These are phyloP conservation scores for Phyllostomus hastatus DNA, from an alignment of 2,113 vertebrate genomes.

Conservation along the genomic window DNA sequence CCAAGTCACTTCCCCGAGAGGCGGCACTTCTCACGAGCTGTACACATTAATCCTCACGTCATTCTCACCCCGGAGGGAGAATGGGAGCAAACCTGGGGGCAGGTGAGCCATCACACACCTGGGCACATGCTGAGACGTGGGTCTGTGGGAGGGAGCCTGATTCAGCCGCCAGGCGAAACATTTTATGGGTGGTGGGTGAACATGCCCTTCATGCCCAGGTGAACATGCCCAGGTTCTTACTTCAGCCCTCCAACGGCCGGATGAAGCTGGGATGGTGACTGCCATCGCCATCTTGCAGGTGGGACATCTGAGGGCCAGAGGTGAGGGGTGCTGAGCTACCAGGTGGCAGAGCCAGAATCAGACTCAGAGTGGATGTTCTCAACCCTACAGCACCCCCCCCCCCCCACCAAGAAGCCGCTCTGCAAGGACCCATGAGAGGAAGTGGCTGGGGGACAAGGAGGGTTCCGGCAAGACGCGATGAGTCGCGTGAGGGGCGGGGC, in stretches of 20 bases:
- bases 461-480: not conserved
- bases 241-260: not conserved
- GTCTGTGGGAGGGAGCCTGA: not conserved
- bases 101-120: not conserved
- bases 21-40: not conserved
- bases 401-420: no score
- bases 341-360: no score
- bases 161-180: not conserved
- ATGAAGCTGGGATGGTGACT: not conserved
- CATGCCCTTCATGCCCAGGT: not conserved
- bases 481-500: no score
- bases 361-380: not conserved
- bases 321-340: no score
- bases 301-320: not conserved
- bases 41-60: not conserved
- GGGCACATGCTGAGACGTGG: not conserved
- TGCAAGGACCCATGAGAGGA: no score
- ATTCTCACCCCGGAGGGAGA: not conserved
- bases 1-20: not conserved
- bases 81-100: not conserved
- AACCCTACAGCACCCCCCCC: no score
- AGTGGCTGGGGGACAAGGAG: not conserved
- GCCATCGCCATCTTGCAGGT: not conserved
- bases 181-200: not conserved
- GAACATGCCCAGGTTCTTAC: not conserved